These are phyloP conservation scores for Scaptodrosophila latifasciaeformis DNA, from an alignment of 2,888 invertebrate genomes.

Conservation along the genomic window DNA sequence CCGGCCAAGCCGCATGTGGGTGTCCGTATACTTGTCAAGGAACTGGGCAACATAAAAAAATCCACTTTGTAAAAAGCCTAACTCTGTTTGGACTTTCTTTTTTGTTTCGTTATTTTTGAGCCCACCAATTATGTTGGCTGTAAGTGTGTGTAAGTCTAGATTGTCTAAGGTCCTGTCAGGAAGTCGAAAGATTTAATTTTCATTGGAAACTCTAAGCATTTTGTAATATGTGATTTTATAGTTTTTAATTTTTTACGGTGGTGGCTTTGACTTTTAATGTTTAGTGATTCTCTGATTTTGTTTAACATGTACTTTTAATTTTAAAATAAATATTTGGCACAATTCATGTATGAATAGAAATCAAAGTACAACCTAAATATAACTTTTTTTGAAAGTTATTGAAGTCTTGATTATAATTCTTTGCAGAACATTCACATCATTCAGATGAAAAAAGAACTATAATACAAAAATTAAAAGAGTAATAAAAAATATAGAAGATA, in stretches of 20 bases:
- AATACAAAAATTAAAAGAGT: too few species aligned
- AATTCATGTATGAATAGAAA: too few species aligned
- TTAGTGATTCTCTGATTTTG: too few species aligned
- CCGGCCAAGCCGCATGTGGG: conserved; percentile 81
- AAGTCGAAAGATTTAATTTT: too few species aligned
- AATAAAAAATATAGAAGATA: too few species aligned
- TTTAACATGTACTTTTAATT: too few species aligned
- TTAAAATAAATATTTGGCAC: too few species aligned
- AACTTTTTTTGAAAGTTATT: too few species aligned
- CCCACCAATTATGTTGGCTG: background rate
- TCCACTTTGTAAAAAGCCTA: conserved; percentile 28
- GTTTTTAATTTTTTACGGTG: conserved; percentile 63
- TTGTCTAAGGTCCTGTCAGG: background rate
- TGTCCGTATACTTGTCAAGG: conserved; percentile 78
- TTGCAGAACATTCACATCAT: too few species aligned
- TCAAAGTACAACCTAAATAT: background rate
- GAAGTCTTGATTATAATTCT: too few species aligned
- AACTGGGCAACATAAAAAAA: conserved; percentile 56
- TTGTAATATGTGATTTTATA: conserved; percentile 60
- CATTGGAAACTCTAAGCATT: conserved; percentile 17
- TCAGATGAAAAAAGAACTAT: too few species aligned
- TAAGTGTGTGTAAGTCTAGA: background rate
- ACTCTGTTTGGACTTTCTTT: too few species aligned
- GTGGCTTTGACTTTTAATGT: conserved; percentile 27
- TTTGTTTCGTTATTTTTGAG: conserved; percentile 2